phyloP scores from a whole-genome alignment of 2,888 invertebrate species.

The Drosophila nr. medialis region DNA sequence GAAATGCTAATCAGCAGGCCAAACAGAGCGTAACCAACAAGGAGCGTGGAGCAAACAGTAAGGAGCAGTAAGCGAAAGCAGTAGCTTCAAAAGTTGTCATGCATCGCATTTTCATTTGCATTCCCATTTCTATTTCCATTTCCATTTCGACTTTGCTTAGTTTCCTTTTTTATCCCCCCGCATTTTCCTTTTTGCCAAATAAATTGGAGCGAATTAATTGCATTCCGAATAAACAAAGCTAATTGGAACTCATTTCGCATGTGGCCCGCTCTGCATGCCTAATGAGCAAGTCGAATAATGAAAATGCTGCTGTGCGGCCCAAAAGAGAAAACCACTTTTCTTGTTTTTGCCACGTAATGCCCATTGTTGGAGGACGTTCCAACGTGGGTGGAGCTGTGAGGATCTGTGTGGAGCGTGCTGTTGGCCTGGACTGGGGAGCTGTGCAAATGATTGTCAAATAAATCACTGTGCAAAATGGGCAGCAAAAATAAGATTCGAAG shows the following conservation, averaged over 20 bases:
- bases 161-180: not conserved
- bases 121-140: slow-evolving; percentile 17
- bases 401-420: not conserved
- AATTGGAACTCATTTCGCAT: slow-evolving; percentile 80
- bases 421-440: slow-evolving; percentile 6
- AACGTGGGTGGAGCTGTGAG: not conserved
- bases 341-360: slow-evolving; percentile 66
- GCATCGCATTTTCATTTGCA: slow-evolving; percentile 50
- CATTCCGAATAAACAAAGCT: slow-evolving; percentile 76
- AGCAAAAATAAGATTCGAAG: slow-evolving; percentile 18
- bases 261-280: slow-evolving; percentile 70
- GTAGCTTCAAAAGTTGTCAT: slow-evolving; percentile 44
- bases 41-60: not conserved
- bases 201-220: slow-evolving; percentile 79
- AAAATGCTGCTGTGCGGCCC: not conserved
- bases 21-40: slow-evolving; percentile 33
- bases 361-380: slow-evolving; percentile 51
- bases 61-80: slow-evolving; percentile 15
- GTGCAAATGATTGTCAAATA: slow-evolving; percentile 79
- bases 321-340: slow-evolving; percentile 44
- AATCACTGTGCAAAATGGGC: slow-evolving; percentile 63
- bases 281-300: slow-evolving; percentile 50
- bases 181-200: slow-evolving; percentile 54
- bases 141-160: slow-evolving; percentile 42
- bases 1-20: slow-evolving; percentile 60